Percentiles rank a stretch among this genome's conserved stretches.
Evolutionary conservation across 2,113 vertebrate species (phyloP).

Genomic region (Triplophysa dalaica): DNA sequence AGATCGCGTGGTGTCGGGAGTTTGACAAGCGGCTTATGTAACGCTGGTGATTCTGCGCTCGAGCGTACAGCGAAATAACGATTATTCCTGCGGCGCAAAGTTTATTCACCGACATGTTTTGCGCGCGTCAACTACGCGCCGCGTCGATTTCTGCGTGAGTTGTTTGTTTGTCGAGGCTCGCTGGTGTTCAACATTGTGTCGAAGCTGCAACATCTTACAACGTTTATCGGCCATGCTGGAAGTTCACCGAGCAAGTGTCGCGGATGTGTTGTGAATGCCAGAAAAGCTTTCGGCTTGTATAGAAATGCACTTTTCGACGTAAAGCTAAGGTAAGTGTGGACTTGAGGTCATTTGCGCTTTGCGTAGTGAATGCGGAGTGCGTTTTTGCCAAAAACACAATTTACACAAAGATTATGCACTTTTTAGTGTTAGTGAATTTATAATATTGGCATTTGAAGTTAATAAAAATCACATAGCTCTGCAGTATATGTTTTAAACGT

Average conservation of each 20-base stretch:
- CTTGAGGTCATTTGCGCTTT: background rate
- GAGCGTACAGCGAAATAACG: slow-evolving; percentile 4
- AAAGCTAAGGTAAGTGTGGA: slow-evolving; percentile 36
- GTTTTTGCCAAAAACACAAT: background rate
- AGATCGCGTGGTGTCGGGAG: slow-evolving; percentile 20
- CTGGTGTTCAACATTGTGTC: background rate
- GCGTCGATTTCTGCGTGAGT: background rate
- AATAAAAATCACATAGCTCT: background rate
- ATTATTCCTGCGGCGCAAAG: slow-evolving; percentile 3
- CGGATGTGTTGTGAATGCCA: background rate
- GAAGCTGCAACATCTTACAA: slow-evolving; percentile 7
- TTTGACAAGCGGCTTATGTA: slow-evolving; percentile 42
- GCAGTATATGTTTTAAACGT: background rate
- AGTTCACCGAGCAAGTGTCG: slow-evolving; percentile 9
- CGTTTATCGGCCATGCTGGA: slow-evolving; percentile 5
- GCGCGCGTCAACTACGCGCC: background rate
- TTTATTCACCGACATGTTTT: background rate
- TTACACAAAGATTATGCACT: background rate
- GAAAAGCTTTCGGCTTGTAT: background rate
- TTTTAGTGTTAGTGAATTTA: background rate
- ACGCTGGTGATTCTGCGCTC: slow-evolving; percentile 27
- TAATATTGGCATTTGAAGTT: background rate
- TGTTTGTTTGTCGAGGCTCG: background rate
- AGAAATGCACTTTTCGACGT: slow-evolving; percentile 10
- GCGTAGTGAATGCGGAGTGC: background rate